These are phyloP conservation scores for Amphipyra tragopoginis DNA, from an alignment of 2,888 invertebrate genomes.

Conservation along the genomic window DNA sequence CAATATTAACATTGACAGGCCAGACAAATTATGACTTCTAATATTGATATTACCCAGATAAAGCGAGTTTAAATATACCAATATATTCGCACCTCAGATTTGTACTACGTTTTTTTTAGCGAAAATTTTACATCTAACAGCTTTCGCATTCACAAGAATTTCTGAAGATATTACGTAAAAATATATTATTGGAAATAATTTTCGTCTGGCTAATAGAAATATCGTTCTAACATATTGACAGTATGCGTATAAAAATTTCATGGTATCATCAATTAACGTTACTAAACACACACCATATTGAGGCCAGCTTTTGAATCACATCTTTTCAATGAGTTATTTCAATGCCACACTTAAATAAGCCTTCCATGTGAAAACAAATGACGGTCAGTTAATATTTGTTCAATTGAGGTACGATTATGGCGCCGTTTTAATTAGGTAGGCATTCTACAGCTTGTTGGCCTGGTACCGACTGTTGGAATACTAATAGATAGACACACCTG, in stretches of 20 bases:
- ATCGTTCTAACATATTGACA: slow-evolving; percentile 2
- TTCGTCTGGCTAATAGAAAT: slow-evolving; percentile 11
- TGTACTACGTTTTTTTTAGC: not conserved
- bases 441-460: slow-evolving; percentile 54
- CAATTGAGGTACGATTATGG: slow-evolving; percentile 73
- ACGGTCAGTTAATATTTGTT: slow-evolving; percentile 68
- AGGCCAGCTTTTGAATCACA: slow-evolving; percentile 42
- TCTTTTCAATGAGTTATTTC: slow-evolving; percentile 51
- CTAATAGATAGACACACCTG: slow-evolving; percentile 76
- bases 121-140: not conserved
- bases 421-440: slow-evolving; percentile 65
- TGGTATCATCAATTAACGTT: slow-evolving; percentile 2
- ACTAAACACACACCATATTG: slow-evolving; percentile 4
- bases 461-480: slow-evolving; percentile 57
- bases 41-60: slow-evolving; percentile 31
- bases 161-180: not conserved
- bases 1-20: slow-evolving; percentile 43
- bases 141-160: slow-evolving; percentile 1
- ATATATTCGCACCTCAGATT: not conserved
- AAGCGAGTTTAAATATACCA: slow-evolving; percentile 11
- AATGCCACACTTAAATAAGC: slow-evolving; percentile 58
- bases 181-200: slow-evolving; percentile 1
- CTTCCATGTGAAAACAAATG: slow-evolving; percentile 63
- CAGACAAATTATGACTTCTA: slow-evolving; percentile 33
- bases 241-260: slow-evolving; percentile 9